Conservation (phyloP, 1,140 invertebrate species). For the Pollicipes pollicipes region DNA sequence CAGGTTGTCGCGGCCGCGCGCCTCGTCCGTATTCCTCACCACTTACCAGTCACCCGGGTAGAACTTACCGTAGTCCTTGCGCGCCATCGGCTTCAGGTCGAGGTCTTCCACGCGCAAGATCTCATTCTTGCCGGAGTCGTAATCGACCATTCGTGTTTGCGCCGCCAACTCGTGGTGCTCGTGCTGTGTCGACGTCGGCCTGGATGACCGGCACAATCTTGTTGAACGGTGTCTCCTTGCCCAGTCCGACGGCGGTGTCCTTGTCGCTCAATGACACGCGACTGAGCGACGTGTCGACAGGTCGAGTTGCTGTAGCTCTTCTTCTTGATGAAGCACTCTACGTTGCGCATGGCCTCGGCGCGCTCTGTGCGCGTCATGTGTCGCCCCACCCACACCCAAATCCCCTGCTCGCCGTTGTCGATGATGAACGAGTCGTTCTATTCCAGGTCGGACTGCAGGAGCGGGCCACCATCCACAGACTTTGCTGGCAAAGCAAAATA, state of each 20-base stretch:
- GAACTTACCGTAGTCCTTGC: slow-evolving; percentile 52
- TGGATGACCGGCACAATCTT: slow-evolving; percentile 37
- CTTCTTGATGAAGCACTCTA: slow-evolving; percentile 71
- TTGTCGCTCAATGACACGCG: slow-evolving; percentile 48
- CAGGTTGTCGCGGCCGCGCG: slow-evolving; percentile 33
- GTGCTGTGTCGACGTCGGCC: slow-evolving; percentile 40
- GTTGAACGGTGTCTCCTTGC: slow-evolving; percentile 23
- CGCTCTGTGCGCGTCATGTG: slow-evolving; percentile 46
- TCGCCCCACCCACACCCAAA: slow-evolving; percentile 85
- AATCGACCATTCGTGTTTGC: slow-evolving; percentile 56
- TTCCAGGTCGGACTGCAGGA: slow-evolving; percentile 56
- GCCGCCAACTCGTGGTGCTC: slow-evolving; percentile 47
- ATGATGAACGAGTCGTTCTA: slow-evolving; percentile 68
- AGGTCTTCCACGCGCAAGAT: slow-evolving; percentile 41
- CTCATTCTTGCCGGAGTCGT: slow-evolving; percentile 58
- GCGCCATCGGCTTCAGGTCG: slow-evolving; percentile 40
- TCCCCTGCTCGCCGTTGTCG: slow-evolving; percentile 54
- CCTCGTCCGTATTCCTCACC: slow-evolving; percentile 54
- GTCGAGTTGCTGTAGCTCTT: slow-evolving; percentile 56
- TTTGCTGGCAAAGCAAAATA: too few species aligned
- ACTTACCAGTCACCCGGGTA: slow-evolving; percentile 72
- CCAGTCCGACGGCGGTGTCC: slow-evolving; percentile 25
- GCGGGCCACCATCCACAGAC: slow-evolving; percentile 59
- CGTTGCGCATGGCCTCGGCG: slow-evolving; percentile 61
- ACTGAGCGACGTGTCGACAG: slow-evolving; percentile 60